phyloP scores from a whole-genome alignment of 2,113 vertebrate genomes.

The Calidris pygmaea region DNA sequence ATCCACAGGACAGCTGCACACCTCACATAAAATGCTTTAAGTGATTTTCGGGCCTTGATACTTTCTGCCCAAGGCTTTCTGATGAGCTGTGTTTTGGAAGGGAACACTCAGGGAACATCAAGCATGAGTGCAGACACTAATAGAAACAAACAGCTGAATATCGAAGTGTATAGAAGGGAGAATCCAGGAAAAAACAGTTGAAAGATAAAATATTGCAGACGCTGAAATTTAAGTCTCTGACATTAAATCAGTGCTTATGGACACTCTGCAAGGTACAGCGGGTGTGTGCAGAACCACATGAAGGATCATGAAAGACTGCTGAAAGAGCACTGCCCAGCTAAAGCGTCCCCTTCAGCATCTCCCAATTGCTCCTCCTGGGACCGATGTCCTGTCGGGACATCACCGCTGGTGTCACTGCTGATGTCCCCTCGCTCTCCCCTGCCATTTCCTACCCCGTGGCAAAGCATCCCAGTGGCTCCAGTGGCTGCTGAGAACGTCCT shows the following conservation, averaged over 20 bases:
- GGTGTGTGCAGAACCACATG: not conserved
- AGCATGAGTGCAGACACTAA: not conserved
- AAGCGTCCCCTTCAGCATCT: not conserved
- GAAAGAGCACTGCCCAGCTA: not conserved
- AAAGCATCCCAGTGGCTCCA: not conserved
- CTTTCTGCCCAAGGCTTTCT: not conserved
- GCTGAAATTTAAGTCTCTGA: not conserved
- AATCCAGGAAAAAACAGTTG: not conserved
- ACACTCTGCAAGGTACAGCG: not conserved
- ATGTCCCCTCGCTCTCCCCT: not conserved
- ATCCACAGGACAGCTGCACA: not conserved
- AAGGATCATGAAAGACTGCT: not conserved
- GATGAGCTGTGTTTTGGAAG: not conserved
- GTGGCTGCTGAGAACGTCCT: not conserved
- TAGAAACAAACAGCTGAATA: not conserved
- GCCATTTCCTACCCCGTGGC: not conserved
- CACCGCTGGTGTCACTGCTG: not conserved
- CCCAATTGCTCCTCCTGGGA: not conserved
- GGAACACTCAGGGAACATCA: not conserved
- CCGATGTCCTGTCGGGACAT: not conserved
- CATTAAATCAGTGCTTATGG: not conserved
- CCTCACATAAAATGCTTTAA: not conserved
- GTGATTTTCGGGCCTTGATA: not conserved
- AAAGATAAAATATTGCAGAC: not conserved
- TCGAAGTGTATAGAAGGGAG: not conserved